Percentiles rank a stretch among this genome's conserved stretches.
These are phyloP conservation scores for Willowsia nigromaculata DNA, from an alignment of 2,888 invertebrate species.

Conservation along the genomic window DNA sequence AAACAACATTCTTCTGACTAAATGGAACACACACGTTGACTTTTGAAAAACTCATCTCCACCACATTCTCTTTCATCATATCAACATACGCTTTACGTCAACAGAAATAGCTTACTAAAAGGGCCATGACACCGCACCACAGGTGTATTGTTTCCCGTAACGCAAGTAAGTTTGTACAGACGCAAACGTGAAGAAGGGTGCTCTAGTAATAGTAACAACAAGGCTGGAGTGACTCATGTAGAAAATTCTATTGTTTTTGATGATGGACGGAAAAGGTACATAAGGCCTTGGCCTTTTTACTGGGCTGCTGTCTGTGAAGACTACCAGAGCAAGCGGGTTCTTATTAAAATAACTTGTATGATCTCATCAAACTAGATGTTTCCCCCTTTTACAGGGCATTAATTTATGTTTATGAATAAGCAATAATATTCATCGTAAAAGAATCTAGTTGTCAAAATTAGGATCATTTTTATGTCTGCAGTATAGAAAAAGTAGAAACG, in stretches of 20 bases:
- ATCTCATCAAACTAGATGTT: neutral
- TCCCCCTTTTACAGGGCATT: neutral
- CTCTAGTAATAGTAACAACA: neutral
- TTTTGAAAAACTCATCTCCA: slow-evolving; percentile 7
- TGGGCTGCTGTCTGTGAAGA: neutral
- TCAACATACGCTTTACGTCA: slow-evolving; percentile 28
- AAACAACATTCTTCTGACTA: neutral
- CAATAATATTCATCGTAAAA: too few species aligned
- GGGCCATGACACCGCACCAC: slow-evolving; percentile 22
- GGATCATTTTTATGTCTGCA: too few species aligned
- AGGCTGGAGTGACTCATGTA: slow-evolving; percentile 5
- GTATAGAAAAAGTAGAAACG: neutral
- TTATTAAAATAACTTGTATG: neutral
- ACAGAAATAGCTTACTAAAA: slow-evolving; percentile 36
- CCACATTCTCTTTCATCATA: neutral
- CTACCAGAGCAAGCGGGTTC: neutral
- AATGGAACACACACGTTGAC: slow-evolving; percentile 58
- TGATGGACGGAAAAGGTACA: neutral
- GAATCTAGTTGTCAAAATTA: too few species aligned
- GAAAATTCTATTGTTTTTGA: slow-evolving; percentile 26
- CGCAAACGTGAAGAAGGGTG: neutral
- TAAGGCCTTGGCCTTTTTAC: neutral
- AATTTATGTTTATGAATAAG: too few species aligned
- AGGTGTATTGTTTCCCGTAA: slow-evolving; percentile 54
- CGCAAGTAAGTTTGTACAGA: neutral